Evolutionary conservation across 2,797 vertebrate species (phyloP), one percentile per base, ranked within the genome.

Genomic region (Amblyopsis hoosieri): DNA sequence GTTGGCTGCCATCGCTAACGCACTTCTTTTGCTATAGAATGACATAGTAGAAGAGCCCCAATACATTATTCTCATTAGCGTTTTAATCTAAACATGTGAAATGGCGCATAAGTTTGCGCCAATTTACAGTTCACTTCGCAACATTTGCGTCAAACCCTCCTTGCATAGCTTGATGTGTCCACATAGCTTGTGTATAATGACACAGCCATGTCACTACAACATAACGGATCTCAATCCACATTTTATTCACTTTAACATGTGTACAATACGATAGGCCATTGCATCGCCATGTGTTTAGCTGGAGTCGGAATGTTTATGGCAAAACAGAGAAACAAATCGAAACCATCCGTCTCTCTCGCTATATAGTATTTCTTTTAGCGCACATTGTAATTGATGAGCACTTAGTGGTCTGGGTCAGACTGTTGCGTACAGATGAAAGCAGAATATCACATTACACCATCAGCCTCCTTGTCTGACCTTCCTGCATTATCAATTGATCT

Each of bases 391-490:
- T 49, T 78, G 65, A 74, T 66, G 56, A 74, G 67, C 57, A 67
- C 67, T 72, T 71, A 66, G 62, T 78, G 65, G 67, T 51, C 60
- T 31, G 64, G 69, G 65, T 66, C 49, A 64, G 64, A 69, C 63
- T 42, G 47, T 15, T 45, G 56, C 54, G 45, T 51, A 17, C 54
- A 47, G 62, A 47, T 50, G 51, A 69, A 73, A 76, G 66, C 45
- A 53, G 29, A 72, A 45, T 72, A 66, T 75, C 66, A 47, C 31
- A 50, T 75, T 76, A 83, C 72, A 65, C 8, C 9, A n/a, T 29
- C 62, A 74, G 68, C 67, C 74, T 64, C 31, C 69, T 75, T 77
- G 70, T 70, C 75, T 74, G 78, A 83, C 73, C 78, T 68, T 53
- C 29, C 17, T 13, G 1, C 60, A 60, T 62, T 70, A 72, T 79